Conservation (phyloP, 2,797 vertebrate species). For the Acanthurus lineatus region DNA sequence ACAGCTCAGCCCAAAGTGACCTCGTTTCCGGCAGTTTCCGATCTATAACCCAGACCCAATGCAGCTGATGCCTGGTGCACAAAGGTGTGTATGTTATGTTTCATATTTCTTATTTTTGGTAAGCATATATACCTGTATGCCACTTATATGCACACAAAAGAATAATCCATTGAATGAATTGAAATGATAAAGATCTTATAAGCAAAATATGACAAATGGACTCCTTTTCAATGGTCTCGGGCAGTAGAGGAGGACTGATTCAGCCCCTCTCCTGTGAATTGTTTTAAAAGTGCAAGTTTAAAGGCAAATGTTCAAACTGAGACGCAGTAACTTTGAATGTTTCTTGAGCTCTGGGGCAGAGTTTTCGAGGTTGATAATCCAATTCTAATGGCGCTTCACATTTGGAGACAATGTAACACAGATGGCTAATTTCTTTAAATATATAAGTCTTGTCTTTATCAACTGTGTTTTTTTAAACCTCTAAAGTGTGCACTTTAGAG, state of each 20-base stretch:
- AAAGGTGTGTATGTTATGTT: too few relatives aligned
- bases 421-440: not conserved
- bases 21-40: too few relatives aligned
- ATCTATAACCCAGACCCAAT: too few relatives aligned
- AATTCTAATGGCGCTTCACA: not conserved
- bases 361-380: not conserved
- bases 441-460: not conserved
- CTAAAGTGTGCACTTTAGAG: not conserved
- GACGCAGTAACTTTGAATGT: not conserved
- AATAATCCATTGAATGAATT: not conserved
- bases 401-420: not conserved
- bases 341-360: not conserved
- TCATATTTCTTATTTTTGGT: too few relatives aligned
- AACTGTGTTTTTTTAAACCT: not conserved
- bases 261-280: not conserved
- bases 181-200: not conserved
- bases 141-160: not conserved
- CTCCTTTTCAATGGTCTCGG: not conserved
- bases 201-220: not conserved
- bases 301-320: not conserved
- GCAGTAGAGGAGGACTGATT: not conserved
- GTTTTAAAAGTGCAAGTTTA: not conserved
- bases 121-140: too few relatives aligned
- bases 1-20: too few relatives aligned
- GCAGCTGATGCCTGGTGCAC: too few relatives aligned